These are phyloP conservation scores for Falco rusticolus DNA, from an alignment of 2,797 vertebrate species.

Conservation along the genomic window DNA sequence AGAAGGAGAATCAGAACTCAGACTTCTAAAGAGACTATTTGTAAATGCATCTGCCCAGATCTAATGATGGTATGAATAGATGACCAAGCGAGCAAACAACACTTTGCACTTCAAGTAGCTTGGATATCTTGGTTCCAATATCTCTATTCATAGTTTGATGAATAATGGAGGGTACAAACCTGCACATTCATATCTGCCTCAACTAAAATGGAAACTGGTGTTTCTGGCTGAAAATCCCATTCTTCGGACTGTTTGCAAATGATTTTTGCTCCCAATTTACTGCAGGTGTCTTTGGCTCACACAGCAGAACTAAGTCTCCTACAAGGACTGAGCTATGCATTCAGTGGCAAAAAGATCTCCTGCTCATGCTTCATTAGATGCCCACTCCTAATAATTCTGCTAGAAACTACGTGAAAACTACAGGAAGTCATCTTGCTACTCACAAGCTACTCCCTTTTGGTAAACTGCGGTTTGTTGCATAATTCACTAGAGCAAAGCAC, in stretches of 20 bases:
- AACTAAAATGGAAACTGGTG: neutral
- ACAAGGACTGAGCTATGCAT: neutral
- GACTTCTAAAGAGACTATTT: neutral
- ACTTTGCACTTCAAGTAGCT: neutral
- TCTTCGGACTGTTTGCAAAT: neutral
- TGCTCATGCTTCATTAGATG: constrained; percentile 6
- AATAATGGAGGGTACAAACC: neutral
- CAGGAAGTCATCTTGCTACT: constrained; percentile 36
- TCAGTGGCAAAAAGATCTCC: neutral
- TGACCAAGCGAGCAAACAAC: neutral
- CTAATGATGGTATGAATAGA: neutral
- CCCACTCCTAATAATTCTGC: neutral
- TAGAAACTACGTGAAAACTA: constrained; percentile 25
- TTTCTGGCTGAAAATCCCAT: neutral
- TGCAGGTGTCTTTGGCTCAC: neutral
- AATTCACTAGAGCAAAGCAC: constrained; percentile 35
- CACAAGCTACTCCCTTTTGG: constrained; percentile 11
- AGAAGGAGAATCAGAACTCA: neutral
- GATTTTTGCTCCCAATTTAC: neutral
- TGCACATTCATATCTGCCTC: neutral
- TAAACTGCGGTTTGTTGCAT: constrained; percentile 59
- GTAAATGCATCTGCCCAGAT: neutral
- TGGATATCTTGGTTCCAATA: neutral
- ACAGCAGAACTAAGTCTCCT: neutral
- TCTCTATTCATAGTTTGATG: neutral